Base-by-base conservation (phyloP, 2,888 invertebrate genomes). In the Seira sanloemensis region DNA sequence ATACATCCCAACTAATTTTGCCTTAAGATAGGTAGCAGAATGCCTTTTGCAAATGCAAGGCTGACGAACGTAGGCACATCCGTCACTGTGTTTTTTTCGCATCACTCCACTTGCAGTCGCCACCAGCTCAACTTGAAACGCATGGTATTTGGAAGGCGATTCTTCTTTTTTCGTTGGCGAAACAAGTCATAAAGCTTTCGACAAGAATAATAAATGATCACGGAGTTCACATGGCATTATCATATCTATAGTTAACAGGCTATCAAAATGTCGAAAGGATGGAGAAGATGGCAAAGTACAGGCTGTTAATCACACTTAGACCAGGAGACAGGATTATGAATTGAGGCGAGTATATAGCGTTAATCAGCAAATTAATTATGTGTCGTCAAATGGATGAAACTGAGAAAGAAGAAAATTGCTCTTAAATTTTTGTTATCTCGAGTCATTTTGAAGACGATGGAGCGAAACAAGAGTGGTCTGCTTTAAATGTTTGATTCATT, bases 221-320 rank as follows among this genome's bases (percentile, higher is more conserved):
- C 58, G 58, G 58, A 58, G 58, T 58, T 58, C 58, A 58, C 58
- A 58, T 58, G 58, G 18, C n/a, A 58, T 58, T 58, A n/a, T 58
- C 58, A n/a, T 58, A 4, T 58, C n/a, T 18, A 58, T 24, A 27
- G 75, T 66, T 71, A 69, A 37, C 68, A 19, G 58, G n/a, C 78
- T 23, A 71, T 78, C 68, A 77, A 68, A 46, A 77, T 77, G 77
- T 77, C 54, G 65, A 67, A 71, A 18, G n/a, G 16, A 58, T 65
- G 65, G 19, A n/a, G 62, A 50, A 46, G 26, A 73, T 65, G 5
- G 9, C 50, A 73, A 66, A 78, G 24, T n/a, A 54, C 67, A 66
- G 79, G 54, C 65, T 73, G 73, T 79, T 79, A 65, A 73, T 79
- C 79, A 79, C 46, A 73, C 54, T 12, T 73, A 58, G 19, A 73